Percentiles rank a stretch among this genome's conserved stretches.
Evolutionary conservation across 2,797 vertebrate genomes (phyloP).

Genomic region (Bovichtus variegatus): DNA sequence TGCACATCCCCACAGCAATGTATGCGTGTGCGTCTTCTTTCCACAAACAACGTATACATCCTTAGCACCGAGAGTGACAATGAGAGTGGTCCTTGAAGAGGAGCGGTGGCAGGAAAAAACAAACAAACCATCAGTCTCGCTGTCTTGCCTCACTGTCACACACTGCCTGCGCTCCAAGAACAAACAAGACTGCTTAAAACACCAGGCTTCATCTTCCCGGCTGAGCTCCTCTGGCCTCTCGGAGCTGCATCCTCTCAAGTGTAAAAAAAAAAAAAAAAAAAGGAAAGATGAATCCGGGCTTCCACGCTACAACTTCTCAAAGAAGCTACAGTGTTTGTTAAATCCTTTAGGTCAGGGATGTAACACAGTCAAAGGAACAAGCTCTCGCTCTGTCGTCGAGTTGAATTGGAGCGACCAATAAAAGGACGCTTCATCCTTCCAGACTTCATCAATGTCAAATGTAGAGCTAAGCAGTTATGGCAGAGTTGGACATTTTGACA

Average conservation of each 20-base stretch:
- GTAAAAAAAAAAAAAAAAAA: slow-evolving; percentile 13
- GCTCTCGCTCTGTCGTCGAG: slow-evolving; percentile 17
- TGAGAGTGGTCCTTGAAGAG: slow-evolving; percentile 37
- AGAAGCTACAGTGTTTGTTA: slow-evolving; percentile 47
- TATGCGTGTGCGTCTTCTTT: neutral
- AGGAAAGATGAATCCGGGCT: slow-evolving; percentile 27
- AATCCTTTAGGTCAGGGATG: slow-evolving; percentile 32
- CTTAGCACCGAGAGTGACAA: slow-evolving; percentile 31
- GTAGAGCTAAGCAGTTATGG: slow-evolving; percentile 21
- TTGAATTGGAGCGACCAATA: slow-evolving; percentile 33
- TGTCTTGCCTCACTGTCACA: slow-evolving; percentile 49
- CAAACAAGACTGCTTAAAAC: slow-evolving; percentile 58
- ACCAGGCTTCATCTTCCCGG: slow-evolving; percentile 38
- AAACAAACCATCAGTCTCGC: slow-evolving; percentile 64
- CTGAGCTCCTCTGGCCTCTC: slow-evolving; percentile 37
- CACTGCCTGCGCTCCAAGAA: slow-evolving; percentile 46
- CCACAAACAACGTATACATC: slow-evolving; percentile 28
- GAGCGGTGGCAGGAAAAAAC: slow-evolving; percentile 56
- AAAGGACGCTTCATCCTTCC: slow-evolving; percentile 47
- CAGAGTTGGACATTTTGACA: slow-evolving; percentile 28
- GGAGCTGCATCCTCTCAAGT: slow-evolving; percentile 39
- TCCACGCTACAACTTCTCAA: slow-evolving; percentile 35
- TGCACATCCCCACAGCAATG: slow-evolving; percentile 12
- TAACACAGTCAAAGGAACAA: slow-evolving; percentile 10
- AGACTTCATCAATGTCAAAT: slow-evolving; percentile 48